phyloP scores from a whole-genome alignment of 2,888 invertebrate genomes.

The Ormyrus thymus region DNA sequence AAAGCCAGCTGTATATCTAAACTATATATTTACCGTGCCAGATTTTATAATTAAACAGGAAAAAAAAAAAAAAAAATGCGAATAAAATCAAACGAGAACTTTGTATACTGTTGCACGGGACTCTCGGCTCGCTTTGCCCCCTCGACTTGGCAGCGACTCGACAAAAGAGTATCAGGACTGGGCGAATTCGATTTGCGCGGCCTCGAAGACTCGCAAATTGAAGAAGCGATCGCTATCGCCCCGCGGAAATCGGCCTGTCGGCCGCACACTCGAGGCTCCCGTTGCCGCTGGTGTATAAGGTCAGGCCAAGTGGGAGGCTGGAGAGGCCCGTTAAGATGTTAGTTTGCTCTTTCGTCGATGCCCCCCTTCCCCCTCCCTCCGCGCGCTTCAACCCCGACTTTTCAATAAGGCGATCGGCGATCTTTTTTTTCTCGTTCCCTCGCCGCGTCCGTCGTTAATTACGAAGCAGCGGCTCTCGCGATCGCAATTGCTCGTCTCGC shows the following conservation, averaged over 20 bases:
- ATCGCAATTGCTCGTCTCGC: conserved; percentile 1
- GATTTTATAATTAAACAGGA: too few species aligned
- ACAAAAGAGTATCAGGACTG: neutral
- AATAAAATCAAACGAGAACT: neutral
- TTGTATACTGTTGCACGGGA: neutral
- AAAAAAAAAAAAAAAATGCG: too few species aligned
- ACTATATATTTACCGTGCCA: too few species aligned
- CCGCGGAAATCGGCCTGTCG: neutral
- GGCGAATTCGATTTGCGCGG: neutral
- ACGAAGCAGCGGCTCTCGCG: neutral
- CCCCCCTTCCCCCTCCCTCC: too few species aligned
- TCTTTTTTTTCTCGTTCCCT: too few species aligned
- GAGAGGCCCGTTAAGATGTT: neutral
- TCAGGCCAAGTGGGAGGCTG: neutral
- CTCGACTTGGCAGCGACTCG: neutral
- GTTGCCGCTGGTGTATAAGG: neutral
- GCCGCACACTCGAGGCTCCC: neutral
- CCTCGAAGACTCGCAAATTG: conserved; percentile 1
- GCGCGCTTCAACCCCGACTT: too few species aligned
- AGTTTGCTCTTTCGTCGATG: too few species aligned
- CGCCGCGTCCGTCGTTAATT: neutral
- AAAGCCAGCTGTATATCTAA: too few species aligned
- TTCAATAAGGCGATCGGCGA: too few species aligned
- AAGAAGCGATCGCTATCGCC: conserved; percentile 1
- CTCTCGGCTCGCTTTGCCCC: neutral